Conservation (phyloP, 2,888 invertebrate species). For the Dryobota labecula region DNA sequence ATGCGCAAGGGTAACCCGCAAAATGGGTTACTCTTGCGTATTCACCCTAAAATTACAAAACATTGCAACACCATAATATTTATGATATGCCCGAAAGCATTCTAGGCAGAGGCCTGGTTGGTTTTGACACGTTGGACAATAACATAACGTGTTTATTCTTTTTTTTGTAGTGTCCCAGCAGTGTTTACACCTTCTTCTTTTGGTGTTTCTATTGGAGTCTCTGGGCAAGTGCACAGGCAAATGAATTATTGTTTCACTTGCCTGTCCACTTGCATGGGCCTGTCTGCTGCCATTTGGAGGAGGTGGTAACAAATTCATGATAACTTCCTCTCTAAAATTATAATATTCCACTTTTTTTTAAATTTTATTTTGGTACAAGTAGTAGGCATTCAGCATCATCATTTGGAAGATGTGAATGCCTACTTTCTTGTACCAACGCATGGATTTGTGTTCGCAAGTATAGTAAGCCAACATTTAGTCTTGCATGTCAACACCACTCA, state of each 20-base stretch:
- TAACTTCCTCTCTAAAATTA: not conserved
- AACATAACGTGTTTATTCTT: not conserved
- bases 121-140: not conserved
- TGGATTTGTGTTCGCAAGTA: constrained; percentile 13
- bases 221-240: not conserved
- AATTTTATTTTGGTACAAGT: not conserved
- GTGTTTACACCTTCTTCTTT: constrained; percentile 8
- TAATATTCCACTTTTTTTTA: not conserved
- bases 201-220: not conserved
- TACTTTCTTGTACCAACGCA: constrained; percentile 46
- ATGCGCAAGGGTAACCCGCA: too few species aligned
- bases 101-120: not conserved
- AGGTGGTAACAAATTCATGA: not conserved
- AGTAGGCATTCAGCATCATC: constrained; percentile 18
- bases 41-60: too few species aligned
- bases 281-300: constrained; percentile 10
- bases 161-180: not conserved
- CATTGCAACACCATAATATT: too few species aligned
- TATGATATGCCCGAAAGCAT: not conserved
- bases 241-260: not conserved
- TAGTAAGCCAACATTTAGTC: constrained; percentile 12
- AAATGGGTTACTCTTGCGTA: too few species aligned
- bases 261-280: too few species aligned
- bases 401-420: constrained; percentile 45
- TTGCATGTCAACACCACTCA: constrained; percentile 5